A percentile compares a stretch with the other conserved stretches of the same genome.
phyloP scores from a whole-genome alignment of 2,888 invertebrate species.

The Nephrocerus scutellatus region DNA sequence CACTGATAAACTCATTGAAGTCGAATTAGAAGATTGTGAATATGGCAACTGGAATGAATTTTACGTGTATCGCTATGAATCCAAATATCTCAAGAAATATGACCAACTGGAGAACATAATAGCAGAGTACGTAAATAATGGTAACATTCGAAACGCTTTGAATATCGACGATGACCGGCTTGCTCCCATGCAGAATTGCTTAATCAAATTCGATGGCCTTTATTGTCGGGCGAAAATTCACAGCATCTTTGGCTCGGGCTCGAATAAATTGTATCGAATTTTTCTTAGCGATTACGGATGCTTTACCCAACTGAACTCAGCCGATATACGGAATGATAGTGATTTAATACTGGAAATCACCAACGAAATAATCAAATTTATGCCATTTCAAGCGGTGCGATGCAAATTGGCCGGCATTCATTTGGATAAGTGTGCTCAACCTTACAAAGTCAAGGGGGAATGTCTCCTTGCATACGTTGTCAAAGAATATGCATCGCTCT shows the following conservation, averaged over 20 bases:
- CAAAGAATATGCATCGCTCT: not conserved
- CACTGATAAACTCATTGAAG: slow-evolving; percentile 21
- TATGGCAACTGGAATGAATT: slow-evolving; percentile 26
- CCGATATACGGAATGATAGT: slow-evolving; percentile 18
- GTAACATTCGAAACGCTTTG: too few species aligned
- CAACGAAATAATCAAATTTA: slow-evolving; percentile 24
- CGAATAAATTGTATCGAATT: slow-evolving; percentile 22
- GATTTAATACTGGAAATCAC: slow-evolving; percentile 25
- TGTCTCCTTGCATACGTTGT: slow-evolving; percentile 26
- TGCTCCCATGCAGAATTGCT: slow-evolving; percentile 27
- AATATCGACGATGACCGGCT: slow-evolving; percentile 12
- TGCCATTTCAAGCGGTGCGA: slow-evolving; percentile 29
- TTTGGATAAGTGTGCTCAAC: slow-evolving; percentile 20
- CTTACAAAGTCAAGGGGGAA: slow-evolving; percentile 20
- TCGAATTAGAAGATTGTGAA: slow-evolving; percentile 25
- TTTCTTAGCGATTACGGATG: slow-evolving; percentile 27
- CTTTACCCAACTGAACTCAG: slow-evolving; percentile 21
- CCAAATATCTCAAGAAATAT: slow-evolving; percentile 15
- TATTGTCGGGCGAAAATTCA: slow-evolving; percentile 30
- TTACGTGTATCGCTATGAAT: slow-evolving; percentile 23
- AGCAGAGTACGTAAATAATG: slow-evolving; percentile 15
- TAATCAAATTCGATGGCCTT: slow-evolving; percentile 22
- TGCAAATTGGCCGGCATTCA: slow-evolving; percentile 27
- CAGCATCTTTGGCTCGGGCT: slow-evolving; percentile 18
- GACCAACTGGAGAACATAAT: slow-evolving; percentile 18